Evolutionary conservation across 2,113 vertebrate genomes (phyloP).

Genomic region (Aldabrachelys gigantea): DNA sequence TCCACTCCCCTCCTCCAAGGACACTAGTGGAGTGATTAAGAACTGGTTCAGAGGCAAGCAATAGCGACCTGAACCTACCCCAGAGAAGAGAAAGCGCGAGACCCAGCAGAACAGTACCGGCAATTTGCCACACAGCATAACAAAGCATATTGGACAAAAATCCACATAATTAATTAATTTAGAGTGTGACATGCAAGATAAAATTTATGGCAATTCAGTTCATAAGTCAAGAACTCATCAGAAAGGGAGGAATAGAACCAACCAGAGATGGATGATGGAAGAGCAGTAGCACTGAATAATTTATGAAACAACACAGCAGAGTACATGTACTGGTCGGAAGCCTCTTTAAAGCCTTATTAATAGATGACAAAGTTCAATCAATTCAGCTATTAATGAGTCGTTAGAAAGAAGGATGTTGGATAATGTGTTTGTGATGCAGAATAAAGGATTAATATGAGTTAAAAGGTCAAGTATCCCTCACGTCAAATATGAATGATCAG

Average conservation of each 20-base stretch:
- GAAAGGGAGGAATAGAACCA: conserved; percentile 26
- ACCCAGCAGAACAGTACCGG: too few relatives aligned
- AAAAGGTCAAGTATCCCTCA: not conserved
- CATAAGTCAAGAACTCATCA: conserved; percentile 28
- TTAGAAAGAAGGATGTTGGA: conserved; percentile 25
- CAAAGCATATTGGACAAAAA: conserved; percentile 7
- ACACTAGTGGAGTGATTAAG: too few relatives aligned
- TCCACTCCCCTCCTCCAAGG: too few relatives aligned
- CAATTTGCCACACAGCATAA: too few relatives aligned
- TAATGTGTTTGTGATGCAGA: conserved; percentile 34
- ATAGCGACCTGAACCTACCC: too few relatives aligned
- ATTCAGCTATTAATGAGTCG: conserved; percentile 15
- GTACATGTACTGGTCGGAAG: not conserved
- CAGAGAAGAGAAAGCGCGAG: too few relatives aligned
- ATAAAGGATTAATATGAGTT: conserved; percentile 46
- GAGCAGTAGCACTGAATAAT: conserved; percentile 46
- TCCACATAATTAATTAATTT: conserved; percentile 51
- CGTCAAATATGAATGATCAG: conserved; percentile 29
- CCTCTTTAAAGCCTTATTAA: conserved; percentile 33
- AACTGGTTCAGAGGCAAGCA: too few relatives aligned
- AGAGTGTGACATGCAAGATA: conserved; percentile 38
- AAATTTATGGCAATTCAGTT: conserved; percentile 48
- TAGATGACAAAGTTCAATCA: conserved; percentile 7
- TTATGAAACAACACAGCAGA: conserved; percentile 24
- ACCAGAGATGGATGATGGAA: conserved; percentile 45